These are phyloP conservation scores for Tachysurus fulvidraco DNA, from an alignment of 2,113 vertebrate species.

Conservation along the genomic window DNA sequence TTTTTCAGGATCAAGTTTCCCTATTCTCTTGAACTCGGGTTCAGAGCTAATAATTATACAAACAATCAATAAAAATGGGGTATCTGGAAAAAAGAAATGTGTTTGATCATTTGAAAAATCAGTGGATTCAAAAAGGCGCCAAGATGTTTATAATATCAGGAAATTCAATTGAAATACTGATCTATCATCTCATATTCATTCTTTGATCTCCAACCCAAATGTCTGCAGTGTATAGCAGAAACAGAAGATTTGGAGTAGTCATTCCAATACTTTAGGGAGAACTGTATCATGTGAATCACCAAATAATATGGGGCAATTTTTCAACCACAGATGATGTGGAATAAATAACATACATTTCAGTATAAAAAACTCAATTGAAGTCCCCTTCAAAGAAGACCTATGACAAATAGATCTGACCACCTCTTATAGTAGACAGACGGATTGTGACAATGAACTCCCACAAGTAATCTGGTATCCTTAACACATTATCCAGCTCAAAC, in stretches of 20 bases:
- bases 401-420: background rate
- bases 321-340: background rate
- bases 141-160: background rate
- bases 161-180: background rate
- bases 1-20: background rate
- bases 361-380: background rate
- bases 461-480: background rate
- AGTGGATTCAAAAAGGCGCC: background rate
- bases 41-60: background rate
- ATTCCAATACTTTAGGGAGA: background rate
- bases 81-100: background rate
- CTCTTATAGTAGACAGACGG: background rate
- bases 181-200: background rate
- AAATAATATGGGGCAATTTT: background rate
- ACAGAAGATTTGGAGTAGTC: background rate
- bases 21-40: background rate
- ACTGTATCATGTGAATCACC: background rate
- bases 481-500: background rate
- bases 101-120: background rate
- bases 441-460: background rate
- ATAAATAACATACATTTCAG: slow-evolving; percentile 7
- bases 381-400: background rate
- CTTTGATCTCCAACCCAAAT: background rate
- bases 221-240: background rate
- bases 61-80: background rate